These are phyloP conservation scores for Emmelina monodactyla DNA, from an alignment of 2,888 invertebrate species.

Conservation along the genomic window DNA sequence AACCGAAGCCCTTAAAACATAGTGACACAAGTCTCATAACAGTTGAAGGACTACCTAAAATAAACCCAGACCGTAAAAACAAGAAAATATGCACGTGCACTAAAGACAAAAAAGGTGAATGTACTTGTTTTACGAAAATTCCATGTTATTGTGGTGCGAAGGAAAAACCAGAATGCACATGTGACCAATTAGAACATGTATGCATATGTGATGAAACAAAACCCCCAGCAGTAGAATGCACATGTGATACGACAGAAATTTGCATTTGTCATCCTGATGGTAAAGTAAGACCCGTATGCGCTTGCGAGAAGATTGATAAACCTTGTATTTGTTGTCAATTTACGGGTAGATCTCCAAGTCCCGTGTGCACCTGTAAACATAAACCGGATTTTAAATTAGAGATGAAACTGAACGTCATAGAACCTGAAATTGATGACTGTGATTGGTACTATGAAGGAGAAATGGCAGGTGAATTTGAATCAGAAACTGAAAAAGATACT, in stretches of 20 bases:
- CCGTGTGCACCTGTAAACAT: slow-evolving; percentile 36
- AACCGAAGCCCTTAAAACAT: slow-evolving; percentile 24
- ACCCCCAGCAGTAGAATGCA: slow-evolving; percentile 19
- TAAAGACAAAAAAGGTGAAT: slow-evolving; percentile 30
- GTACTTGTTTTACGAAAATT: slow-evolving; percentile 32
- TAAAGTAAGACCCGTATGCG: slow-evolving; percentile 29
- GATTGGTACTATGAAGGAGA: slow-evolving; percentile 15
- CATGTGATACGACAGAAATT: slow-evolving; percentile 22
- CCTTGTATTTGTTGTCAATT: slow-evolving; percentile 37
- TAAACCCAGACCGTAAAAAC: slow-evolving; percentile 27
- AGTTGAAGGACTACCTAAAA: slow-evolving; percentile 40
- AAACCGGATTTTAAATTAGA: slow-evolving; percentile 22
- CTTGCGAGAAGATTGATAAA: slow-evolving; percentile 35
- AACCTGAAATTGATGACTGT: not conserved
- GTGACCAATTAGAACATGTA: slow-evolving; percentile 28
- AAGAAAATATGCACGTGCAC: slow-evolving; percentile 31
- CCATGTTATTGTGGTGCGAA: slow-evolving; percentile 47
- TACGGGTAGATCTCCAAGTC: slow-evolving; percentile 30
- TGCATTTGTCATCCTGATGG: slow-evolving; percentile 39
- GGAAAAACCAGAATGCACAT: slow-evolving; percentile 31
- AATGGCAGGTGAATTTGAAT: slow-evolving; percentile 13
- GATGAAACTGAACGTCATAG: not conserved
- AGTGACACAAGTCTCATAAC: slow-evolving; percentile 38
- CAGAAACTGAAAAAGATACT: too few species aligned
- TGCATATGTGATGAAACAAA: slow-evolving; percentile 35